Evolutionary conservation across 2,113 vertebrate genomes (phyloP).

Genomic region (Scalopus aquaticus): DNA sequence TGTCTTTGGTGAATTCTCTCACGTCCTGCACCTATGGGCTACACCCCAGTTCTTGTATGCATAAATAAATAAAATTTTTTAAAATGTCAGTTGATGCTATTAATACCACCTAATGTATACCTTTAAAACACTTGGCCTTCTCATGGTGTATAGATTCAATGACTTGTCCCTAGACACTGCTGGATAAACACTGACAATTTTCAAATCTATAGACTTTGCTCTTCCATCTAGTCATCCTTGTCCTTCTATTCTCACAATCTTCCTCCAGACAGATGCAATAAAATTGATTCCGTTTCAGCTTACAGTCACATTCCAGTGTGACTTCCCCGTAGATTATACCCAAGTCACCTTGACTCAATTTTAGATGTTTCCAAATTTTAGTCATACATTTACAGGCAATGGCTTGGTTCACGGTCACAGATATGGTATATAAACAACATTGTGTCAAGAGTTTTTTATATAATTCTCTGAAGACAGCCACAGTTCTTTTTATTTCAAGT

Average conservation of each 20-base stretch:
- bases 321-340: background rate
- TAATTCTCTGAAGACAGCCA: background rate
- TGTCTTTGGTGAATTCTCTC: too few relatives aligned
- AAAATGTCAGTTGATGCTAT: background rate
- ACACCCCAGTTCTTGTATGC: too few relatives aligned
- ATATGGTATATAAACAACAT: background rate
- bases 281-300: background rate
- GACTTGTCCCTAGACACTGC: background rate
- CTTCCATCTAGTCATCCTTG: background rate
- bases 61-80: too few relatives aligned
- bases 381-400: background rate
- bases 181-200: background rate
- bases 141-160: background rate
- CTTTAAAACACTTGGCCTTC: background rate
- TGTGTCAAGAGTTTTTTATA: background rate
- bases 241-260: background rate
- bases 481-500: background rate
- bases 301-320: background rate
- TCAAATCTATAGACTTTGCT: background rate
- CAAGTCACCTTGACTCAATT: background rate
- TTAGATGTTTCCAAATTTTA: constrained; percentile 34
- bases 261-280: background rate
- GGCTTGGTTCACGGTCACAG: background rate
- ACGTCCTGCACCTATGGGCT: too few relatives aligned
- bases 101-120: background rate